Percentiles rank a stretch among this genome's conserved stretches.
Conservation (phyloP, 2,797 vertebrate species). For the Diplodus sargus region DNA sequence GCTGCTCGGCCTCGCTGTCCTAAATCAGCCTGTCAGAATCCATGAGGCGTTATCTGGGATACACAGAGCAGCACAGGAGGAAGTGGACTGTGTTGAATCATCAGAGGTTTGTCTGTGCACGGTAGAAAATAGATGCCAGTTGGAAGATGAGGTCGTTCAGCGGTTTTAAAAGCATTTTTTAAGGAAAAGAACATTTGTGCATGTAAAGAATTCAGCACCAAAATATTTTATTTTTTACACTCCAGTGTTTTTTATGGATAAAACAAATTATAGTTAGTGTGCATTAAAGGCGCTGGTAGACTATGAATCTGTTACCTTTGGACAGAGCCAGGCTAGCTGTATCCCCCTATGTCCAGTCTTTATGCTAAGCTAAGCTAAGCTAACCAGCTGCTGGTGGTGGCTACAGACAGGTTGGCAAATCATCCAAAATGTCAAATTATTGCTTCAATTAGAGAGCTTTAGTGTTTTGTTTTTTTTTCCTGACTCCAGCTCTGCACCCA, state of each 20-base stretch:
- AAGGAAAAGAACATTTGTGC: not conserved
- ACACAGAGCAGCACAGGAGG: constrained; percentile 51
- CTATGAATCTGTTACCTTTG: not conserved
- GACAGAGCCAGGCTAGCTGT: no score
- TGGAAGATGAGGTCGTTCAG: not conserved
- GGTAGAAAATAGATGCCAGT: constrained; percentile 1
- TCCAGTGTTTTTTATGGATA: not conserved
- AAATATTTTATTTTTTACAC: not conserved
- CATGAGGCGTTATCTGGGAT: constrained; percentile 43
- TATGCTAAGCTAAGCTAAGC: not conserved
- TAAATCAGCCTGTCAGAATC: constrained; percentile 63
- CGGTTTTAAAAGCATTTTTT: not conserved
- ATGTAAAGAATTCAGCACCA: not conserved
- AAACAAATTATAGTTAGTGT: not conserved
- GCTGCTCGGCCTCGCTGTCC: constrained; percentile 16
- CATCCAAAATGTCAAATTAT: not conserved
- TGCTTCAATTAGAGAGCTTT: not conserved
- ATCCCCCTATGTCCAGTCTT: not conserved
- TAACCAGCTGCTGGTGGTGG: not conserved
- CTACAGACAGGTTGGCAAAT: not conserved
- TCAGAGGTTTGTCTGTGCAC: constrained; percentile 1
- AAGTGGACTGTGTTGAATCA: constrained; percentile 25
- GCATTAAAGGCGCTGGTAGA: not conserved
- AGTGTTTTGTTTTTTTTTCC: not conserved
- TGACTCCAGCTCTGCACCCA: no score